Base-by-base conservation (phyloP, 2,113 vertebrate genomes). In the Oryzias woworae region DNA sequence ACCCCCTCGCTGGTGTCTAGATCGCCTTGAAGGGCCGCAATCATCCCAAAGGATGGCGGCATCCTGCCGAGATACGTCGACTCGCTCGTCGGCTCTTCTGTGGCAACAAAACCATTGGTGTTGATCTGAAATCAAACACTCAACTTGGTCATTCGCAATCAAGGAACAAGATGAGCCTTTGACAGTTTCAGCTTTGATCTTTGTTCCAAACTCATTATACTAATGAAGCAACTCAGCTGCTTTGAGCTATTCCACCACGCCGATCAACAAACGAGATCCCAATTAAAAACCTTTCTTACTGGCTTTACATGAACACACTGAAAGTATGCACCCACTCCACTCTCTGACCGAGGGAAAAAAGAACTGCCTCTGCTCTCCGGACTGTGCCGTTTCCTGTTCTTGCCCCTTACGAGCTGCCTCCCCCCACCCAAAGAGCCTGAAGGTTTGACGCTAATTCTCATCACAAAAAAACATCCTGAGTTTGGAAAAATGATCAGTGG, bases 71-170 rank as follows among this genome's bases (percentile, higher is more conserved):
- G 92, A 58, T 94, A 93, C 2, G 88, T 78, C 48, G 92, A 89
- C 83, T 94, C 84, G 8, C 71, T 80, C 3, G 89, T 77, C 0
- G 95, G 94, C 50, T 94, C 69, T 50, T 80, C 85, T 52, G 90
- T 88, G 68, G 95, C 93, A 65, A 98, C 89, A 66, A 97, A 91
- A 26, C 96, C 96, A 66, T 98, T 98, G 69, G 94, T 96, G 77
- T 91, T 86, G 85, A 98, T 80, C 95, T 98, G 90, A 67, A 88
- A 87, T 18, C 1, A 78, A 60, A 86, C 55, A 26, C n/a, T 58
- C 14, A n/a, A 26, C 53, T 73, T 70, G 6, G 47, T 60, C 18
- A 69, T 24, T 49, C 10, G 45, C 45, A 66, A 28, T 62, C 43
- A 60, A 53, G 46, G 41, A 47, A 53, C 36, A 8, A 64, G 59